These are phyloP conservation scores for Mnemiopsis leidyi DNA, from an alignment of 37 sponge, comb jelly and placozoan species.

Conservation along the genomic window DNA sequence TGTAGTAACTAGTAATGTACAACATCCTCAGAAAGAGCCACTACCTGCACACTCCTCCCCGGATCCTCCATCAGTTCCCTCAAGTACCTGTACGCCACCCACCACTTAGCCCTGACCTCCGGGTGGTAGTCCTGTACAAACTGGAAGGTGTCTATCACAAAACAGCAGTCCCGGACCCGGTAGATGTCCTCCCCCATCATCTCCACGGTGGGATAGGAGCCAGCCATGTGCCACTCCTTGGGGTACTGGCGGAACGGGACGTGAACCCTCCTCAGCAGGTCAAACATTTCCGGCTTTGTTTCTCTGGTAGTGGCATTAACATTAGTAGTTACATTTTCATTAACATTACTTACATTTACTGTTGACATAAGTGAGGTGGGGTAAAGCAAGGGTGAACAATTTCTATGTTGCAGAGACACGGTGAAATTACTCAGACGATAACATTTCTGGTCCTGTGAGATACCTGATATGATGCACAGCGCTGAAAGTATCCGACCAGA, in stretches of 20 bases:
- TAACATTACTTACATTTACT: too few species aligned
- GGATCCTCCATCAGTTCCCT: not conserved
- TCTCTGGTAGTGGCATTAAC: too few species aligned
- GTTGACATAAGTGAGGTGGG: too few species aligned
- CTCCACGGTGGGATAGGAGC: not conserved
- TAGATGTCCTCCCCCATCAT: not conserved
- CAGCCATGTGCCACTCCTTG: constrained; percentile 36
- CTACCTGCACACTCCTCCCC: not conserved
- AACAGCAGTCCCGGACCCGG: constrained; percentile 13
- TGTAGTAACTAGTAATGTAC: too few species aligned
- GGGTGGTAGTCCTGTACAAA: not conserved
- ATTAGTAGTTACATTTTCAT: too few species aligned
- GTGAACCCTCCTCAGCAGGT: not conserved
- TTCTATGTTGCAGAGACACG: too few species aligned
- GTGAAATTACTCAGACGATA: too few species aligned
- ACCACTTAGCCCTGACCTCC: not conserved
- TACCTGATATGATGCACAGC: constrained; percentile 4
- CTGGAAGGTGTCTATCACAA: constrained; percentile 24
- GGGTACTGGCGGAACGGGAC: constrained; percentile 37
- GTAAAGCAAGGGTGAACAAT: too few species aligned
- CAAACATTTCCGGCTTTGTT: not conserved
- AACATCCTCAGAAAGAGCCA: too few species aligned
- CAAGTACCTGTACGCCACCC: not conserved
- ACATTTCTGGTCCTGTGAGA: too few species aligned
- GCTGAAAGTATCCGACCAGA: constrained; percentile 12